Percentiles rank a stretch among this genome's conserved stretches.
These are phyloP conservation scores for Bettongia penicillata DNA, from an alignment of 2,113 vertebrate genomes.

Conservation along the genomic window DNA sequence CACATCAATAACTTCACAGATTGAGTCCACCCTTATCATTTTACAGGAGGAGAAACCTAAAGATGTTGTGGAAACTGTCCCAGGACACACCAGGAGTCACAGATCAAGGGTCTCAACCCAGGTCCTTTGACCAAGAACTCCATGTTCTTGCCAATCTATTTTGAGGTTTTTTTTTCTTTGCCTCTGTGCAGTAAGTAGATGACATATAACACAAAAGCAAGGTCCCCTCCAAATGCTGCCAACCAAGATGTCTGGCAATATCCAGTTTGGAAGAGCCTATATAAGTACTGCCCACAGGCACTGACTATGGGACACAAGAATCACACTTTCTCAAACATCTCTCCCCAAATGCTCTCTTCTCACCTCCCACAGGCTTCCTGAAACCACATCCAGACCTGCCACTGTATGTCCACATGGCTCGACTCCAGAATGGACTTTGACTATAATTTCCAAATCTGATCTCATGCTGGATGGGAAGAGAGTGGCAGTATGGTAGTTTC, in stretches of 20 bases:
- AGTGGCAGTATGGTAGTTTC: neutral
- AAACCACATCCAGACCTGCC: neutral
- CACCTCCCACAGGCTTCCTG: neutral
- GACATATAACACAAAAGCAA: neutral
- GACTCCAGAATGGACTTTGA: neutral
- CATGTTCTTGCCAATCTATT: conserved; percentile 10
- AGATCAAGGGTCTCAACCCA: neutral
- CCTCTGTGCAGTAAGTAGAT: neutral
- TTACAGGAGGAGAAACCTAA: neutral
- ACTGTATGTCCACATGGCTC: neutral
- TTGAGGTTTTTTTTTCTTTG: conserved; percentile 44
- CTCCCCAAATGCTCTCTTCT: neutral
- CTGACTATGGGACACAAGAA: neutral
- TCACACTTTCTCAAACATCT: neutral
- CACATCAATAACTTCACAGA: neutral
- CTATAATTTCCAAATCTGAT: neutral
- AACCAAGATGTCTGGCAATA: conserved; percentile 36
- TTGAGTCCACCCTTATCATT: neutral
- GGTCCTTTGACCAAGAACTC: neutral
- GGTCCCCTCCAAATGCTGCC: neutral
- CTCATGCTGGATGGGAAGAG: neutral
- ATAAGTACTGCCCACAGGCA: neutral
- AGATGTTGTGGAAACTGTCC: neutral
- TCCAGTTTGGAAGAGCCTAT: conserved; percentile 50
- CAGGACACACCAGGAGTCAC: neutral